Conservation (phyloP, 2,888 invertebrate species). For the Plagodis pulveraria region DNA sequence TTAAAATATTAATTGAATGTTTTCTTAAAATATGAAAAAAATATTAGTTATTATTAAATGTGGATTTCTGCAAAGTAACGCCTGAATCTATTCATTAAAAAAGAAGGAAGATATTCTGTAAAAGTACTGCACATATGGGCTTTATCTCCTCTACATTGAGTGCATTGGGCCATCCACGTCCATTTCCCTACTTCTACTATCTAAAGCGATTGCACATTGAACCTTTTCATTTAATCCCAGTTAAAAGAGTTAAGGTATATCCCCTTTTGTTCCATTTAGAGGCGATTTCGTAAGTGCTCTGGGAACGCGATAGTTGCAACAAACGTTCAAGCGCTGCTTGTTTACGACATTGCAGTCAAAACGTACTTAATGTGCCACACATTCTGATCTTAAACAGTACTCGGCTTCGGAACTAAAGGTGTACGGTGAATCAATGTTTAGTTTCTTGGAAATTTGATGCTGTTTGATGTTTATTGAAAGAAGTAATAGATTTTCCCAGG, state of each 20-base stretch:
- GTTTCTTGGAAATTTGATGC: constrained; percentile 11
- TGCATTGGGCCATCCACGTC: too few relatives aligned
- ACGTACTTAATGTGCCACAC: constrained; percentile 29
- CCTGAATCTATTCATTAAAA: too few relatives aligned
- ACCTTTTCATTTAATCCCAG: constrained; percentile 26
- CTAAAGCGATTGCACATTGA: constrained; percentile 9
- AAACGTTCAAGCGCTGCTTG: constrained; percentile 12
- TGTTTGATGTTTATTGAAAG: neutral
- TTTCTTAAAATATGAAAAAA: too few relatives aligned
- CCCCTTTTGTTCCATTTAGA: constrained; percentile 17
- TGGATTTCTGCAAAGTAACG: too few relatives aligned
- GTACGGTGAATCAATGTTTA: constrained; percentile 17
- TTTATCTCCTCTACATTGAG: too few relatives aligned
- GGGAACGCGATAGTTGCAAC: constrained; percentile 19
- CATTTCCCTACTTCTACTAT: constrained; percentile 4
- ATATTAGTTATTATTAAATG: too few relatives aligned
- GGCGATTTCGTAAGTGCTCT: constrained; percentile 27
- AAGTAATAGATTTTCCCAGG: too few relatives aligned
- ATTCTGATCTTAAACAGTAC: constrained; percentile 29
- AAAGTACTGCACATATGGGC: too few relatives aligned
- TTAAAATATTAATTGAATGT: too few relatives aligned
- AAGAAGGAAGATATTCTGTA: too few relatives aligned
- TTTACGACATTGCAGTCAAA: constrained; percentile 32
- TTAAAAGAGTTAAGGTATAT: constrained; percentile 18
- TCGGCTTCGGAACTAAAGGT: neutral